phyloP scores from a whole-genome alignment of 2,888 invertebrate genomes.

The Scelioninae gen. 2 region DNA sequence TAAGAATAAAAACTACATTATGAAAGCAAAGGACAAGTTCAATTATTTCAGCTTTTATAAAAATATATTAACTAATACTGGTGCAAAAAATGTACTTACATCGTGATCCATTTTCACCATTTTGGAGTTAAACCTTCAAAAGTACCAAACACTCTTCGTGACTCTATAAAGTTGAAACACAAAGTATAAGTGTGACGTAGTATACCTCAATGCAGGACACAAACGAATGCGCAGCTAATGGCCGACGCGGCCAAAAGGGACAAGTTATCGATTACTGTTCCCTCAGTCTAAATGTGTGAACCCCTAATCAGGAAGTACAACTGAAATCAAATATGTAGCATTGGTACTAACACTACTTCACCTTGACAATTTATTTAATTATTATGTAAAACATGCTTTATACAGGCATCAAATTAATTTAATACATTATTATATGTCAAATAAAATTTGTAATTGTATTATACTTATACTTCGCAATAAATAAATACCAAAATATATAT shows the following conservation, averaged over 20 bases:
- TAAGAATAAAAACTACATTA: neutral
- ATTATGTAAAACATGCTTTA: too few relatives aligned
- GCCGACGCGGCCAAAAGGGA: conserved; percentile 31
- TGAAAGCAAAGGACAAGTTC: neutral
- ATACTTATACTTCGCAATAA: too few relatives aligned
- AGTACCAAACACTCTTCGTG: conserved; percentile 26
- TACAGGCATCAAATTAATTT: too few relatives aligned
- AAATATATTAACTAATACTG: too few relatives aligned
- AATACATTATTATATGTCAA: too few relatives aligned
- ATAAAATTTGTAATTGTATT: too few relatives aligned
- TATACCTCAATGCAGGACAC: conserved; percentile 4
- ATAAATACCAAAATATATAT: too few relatives aligned
- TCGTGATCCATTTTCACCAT: conserved; percentile 75
- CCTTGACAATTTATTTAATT: too few relatives aligned
- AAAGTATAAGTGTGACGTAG: too few relatives aligned
- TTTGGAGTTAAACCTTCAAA: conserved; percentile 64
- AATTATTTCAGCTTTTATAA: too few relatives aligned
- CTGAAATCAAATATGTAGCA: too few relatives aligned
- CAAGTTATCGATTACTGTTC: conserved; percentile 35
- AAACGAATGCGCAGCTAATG: conserved; percentile 33
- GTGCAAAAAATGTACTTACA: conserved; percentile 36
- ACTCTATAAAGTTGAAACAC: neutral
- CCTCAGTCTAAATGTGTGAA: conserved; percentile 5
- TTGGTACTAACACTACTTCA: too few relatives aligned
- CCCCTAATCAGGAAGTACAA: conserved; percentile 39